A percentile compares a stretch with the other conserved stretches of the same genome.
phyloP scores from a whole-genome alignment of 37 sponge, comb jelly and placozoan genomes.

The Agelas oroides region DNA sequence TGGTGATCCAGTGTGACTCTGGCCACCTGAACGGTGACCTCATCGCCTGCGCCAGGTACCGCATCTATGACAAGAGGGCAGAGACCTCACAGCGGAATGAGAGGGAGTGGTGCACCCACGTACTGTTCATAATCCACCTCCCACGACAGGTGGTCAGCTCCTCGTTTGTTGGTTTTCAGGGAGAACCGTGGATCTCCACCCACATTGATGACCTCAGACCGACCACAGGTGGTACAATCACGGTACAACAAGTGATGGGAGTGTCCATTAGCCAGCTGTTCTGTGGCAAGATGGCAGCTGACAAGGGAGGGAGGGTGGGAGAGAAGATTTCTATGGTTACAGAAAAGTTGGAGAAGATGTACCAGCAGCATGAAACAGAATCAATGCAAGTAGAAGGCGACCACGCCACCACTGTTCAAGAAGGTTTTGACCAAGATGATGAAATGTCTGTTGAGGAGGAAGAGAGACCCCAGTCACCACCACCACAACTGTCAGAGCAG shows the following conservation, averaged over 20 bases:
- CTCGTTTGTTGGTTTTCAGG: conserved; percentile 78
- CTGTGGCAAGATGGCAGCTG: background rate
- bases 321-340: no score
- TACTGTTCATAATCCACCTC: conserved; percentile 77
- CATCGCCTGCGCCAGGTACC: conserved; percentile 89
- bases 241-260: conserved; percentile 16
- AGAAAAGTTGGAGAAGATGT: no score
- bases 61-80: conserved; percentile 52
- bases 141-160: conserved; percentile 41
- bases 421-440: no score
- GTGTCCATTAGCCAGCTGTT: conserved; percentile 59
- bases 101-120: conserved; percentile 28
- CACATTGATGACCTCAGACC: conserved; percentile 86
- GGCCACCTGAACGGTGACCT: conserved; percentile 84
- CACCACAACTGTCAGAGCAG: no score
- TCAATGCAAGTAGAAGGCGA: no score
- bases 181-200: conserved; percentile 76
- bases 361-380: no score
- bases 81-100: conserved; percentile 1
- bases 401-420: no score
- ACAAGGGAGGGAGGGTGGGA: no score
- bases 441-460: no score
- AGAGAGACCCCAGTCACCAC: background rate
- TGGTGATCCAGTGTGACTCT: conserved; percentile 87
- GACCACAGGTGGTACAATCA: background rate